A percentile compares a stretch with the other conserved stretches of the same genome.
phyloP scores from a whole-genome alignment of 2,797 vertebrate genomes.

The Silurus lanzhouensis region DNA sequence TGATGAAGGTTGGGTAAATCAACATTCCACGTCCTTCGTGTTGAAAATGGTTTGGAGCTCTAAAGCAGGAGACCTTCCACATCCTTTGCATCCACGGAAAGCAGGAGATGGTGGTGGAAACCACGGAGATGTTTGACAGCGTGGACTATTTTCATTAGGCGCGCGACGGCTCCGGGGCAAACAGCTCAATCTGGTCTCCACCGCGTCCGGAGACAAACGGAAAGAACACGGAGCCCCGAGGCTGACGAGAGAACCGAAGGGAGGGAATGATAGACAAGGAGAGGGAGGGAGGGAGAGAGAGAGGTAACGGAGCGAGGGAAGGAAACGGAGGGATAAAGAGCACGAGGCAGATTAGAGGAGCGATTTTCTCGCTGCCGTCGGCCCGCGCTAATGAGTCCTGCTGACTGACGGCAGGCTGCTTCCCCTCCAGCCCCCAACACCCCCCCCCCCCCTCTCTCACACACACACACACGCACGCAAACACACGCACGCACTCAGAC shows the following conservation, averaged over 20 bases:
- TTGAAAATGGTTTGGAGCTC: too few species aligned
- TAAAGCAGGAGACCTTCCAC: too few species aligned
- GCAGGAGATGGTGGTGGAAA: too few species aligned
- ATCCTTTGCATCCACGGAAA: too few species aligned
- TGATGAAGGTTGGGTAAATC: too few species aligned
- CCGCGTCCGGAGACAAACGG: constrained; percentile 19
- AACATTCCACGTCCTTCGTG: too few species aligned
- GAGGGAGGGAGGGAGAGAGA: constrained; percentile 12
- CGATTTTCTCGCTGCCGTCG: constrained; percentile 38
- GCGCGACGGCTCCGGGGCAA: neutral
- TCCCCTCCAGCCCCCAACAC: neutral
- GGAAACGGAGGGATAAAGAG: constrained; percentile 46
- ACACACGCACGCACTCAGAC: constrained; percentile 35
- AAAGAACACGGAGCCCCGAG: constrained; percentile 28
- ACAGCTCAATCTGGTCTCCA: constrained; percentile 28
- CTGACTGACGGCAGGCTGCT: constrained; percentile 55
- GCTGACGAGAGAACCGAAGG: constrained; percentile 4
- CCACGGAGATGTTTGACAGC: neutral
- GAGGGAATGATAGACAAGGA: constrained; percentile 27
- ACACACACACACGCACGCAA: constrained; percentile 32
- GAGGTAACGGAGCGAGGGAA: constrained; percentile 33
- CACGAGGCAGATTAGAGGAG: constrained; percentile 49
- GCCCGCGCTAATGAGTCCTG: constrained; percentile 56
- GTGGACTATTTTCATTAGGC: constrained; percentile 8
- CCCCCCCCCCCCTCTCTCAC: neutral